Percentiles rank a stretch among this genome's conserved stretches.
Evolutionary conservation across 2,888 invertebrate species (phyloP).

Genomic region (Pollenia labialis): DNA sequence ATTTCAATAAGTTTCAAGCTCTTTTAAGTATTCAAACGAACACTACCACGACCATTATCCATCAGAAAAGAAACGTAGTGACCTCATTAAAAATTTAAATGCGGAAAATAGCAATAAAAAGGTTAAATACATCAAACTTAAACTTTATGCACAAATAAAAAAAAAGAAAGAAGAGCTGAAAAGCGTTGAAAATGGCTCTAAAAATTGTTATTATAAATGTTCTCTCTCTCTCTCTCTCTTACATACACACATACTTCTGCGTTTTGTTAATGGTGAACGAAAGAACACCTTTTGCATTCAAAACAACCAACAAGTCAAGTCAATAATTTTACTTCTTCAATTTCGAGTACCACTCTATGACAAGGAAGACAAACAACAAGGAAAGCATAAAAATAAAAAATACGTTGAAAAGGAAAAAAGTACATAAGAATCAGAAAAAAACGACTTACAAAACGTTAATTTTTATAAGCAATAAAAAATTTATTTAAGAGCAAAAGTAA

Average conservation of each 20-base stretch:
- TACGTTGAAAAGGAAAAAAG: conserved; percentile 16
- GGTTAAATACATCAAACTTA: conserved; percentile 30
- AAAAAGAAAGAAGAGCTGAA: neutral
- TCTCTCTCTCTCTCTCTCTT: neutral
- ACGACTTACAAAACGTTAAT: conserved; percentile 17
- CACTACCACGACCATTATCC: neutral
- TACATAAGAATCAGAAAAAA: neutral
- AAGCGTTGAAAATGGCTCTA: neutral
- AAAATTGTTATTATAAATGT: conserved; percentile 26
- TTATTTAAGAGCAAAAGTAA: neutral
- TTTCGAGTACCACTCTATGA: conserved; percentile 27
- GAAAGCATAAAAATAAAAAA: conserved; percentile 26
- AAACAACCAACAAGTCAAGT: conserved; percentile 56
- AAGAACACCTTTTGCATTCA: conserved; percentile 32
- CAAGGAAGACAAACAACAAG: conserved; percentile 2
- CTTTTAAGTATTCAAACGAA: conserved; percentile 6
- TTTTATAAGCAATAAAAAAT: conserved; percentile 51
- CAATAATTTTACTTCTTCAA: conserved; percentile 50
- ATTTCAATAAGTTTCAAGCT: neutral
- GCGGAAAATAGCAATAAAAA: conserved; percentile 25
- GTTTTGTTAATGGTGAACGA: neutral
- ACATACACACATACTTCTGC: neutral
- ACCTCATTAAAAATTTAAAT: conserved; percentile 56
- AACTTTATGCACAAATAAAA: neutral
- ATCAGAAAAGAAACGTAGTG: neutral